Evolutionary conservation across 2,888 invertebrate genomes (phyloP).

Genomic region (Hemistola chrysoprasaria): DNA sequence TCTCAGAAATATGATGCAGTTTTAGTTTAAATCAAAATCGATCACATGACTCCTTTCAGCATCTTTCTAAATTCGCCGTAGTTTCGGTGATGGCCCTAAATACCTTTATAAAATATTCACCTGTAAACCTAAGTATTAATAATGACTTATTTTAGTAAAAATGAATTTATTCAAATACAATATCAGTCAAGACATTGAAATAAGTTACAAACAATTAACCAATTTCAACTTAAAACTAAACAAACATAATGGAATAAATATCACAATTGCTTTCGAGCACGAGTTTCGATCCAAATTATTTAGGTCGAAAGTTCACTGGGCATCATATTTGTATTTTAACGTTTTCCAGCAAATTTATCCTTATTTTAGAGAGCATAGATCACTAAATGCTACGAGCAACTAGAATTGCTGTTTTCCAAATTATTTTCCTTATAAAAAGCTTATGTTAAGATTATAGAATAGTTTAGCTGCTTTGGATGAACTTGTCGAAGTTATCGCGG

Average conservation of each 20-base stretch:
- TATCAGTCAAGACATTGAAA: slow-evolving; percentile 52
- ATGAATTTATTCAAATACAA: slow-evolving; percentile 41
- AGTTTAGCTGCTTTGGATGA: slow-evolving; percentile 60
- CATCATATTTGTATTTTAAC: not conserved
- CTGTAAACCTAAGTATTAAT: slow-evolving; percentile 17
- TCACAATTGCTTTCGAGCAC: slow-evolving; percentile 27
- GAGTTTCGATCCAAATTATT: slow-evolving; percentile 11
- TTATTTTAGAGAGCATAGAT: slow-evolving; percentile 23
- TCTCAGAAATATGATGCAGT: too few relatives aligned
- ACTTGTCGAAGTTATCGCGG: slow-evolving; percentile 83
- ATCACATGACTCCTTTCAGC: too few relatives aligned
- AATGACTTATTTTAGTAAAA: slow-evolving; percentile 32
- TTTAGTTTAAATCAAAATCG: too few relatives aligned
- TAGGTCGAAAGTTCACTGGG: slow-evolving; percentile 9
- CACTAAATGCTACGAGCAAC: slow-evolving; percentile 18
- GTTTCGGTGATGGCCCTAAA: too few relatives aligned
- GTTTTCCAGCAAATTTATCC: not conserved
- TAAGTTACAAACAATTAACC: slow-evolving; percentile 42
- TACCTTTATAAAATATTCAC: too few relatives aligned
- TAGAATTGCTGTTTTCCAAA: not conserved
- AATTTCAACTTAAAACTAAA: slow-evolving; percentile 25
- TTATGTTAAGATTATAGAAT: slow-evolving; percentile 11
- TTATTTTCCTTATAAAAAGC: too few relatives aligned
- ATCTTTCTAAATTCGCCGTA: too few relatives aligned
- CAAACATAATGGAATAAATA: slow-evolving; percentile 36